Percentiles rank a stretch among this genome's conserved stretches.
phyloP scores from a whole-genome alignment of 2,113 vertebrate species.

The Toxotes jaculatrix region DNA sequence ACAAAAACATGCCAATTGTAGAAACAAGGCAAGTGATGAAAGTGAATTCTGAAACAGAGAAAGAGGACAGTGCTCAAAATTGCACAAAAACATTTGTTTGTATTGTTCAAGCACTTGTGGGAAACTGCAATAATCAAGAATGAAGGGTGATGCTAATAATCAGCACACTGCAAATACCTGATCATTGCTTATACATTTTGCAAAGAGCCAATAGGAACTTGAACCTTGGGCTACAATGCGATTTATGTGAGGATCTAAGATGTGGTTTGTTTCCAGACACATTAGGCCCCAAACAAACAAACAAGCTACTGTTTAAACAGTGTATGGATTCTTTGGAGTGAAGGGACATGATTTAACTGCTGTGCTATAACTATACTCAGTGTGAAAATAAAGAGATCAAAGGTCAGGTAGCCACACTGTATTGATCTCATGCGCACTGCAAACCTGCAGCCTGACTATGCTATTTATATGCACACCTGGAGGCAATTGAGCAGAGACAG shows the following conservation, averaged over 20 bases:
- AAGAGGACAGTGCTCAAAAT: background rate
- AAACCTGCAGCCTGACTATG: slow-evolving; percentile 19
- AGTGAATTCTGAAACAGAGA: background rate
- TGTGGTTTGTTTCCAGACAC: background rate
- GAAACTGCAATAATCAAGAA: background rate
- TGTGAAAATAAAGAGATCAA: slow-evolving; percentile 10
- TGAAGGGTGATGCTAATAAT: background rate
- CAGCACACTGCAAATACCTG: background rate
- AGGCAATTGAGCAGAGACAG: slow-evolving; percentile 22
- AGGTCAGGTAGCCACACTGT: slow-evolving; percentile 9
- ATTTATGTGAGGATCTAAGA: background rate
- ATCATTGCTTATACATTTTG: background rate
- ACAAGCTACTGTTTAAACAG: background rate
- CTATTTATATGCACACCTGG: slow-evolving; percentile 35
- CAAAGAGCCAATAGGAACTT: background rate
- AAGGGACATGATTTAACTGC: background rate
- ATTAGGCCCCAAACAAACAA: background rate
- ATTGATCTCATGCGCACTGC: slow-evolving; percentile 19
- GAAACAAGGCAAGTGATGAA: background rate
- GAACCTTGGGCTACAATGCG: background rate
- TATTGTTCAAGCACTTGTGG: background rate
- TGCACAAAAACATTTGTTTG: background rate
- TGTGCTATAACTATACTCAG: background rate
- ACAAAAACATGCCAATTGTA: too few relatives aligned
- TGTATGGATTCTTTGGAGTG: background rate